Conservation (phyloP, 2,113 vertebrate species). For the Nymphicus hollandicus region DNA sequence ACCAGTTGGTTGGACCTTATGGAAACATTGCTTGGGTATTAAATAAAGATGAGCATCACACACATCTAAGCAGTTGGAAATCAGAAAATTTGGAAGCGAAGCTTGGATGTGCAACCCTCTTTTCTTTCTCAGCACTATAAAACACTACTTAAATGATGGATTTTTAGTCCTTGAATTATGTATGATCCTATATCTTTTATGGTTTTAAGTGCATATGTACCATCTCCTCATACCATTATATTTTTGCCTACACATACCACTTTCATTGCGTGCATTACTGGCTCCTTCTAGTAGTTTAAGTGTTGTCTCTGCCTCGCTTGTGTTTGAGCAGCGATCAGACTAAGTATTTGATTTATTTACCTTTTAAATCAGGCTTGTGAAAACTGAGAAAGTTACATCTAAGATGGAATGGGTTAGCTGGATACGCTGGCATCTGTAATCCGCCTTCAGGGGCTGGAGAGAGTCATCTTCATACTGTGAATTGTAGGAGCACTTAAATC, state of each 20-base stretch:
- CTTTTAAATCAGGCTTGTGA: not conserved
- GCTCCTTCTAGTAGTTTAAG: not conserved
- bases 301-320: rapidly evolving
- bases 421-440: not conserved
- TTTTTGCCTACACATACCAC: not conserved
- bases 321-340: not conserved
- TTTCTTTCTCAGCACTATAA: not conserved
- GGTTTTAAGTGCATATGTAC: not conserved
- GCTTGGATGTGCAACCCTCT: not conserved
- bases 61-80: not conserved
- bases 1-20: not conserved
- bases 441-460: not conserved
- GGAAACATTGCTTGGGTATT: no score
- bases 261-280: not conserved
- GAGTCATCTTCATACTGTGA: no score
- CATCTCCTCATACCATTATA: not conserved
- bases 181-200: not conserved
- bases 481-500: not conserved
- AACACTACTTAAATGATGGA: not conserved
- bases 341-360: not conserved
- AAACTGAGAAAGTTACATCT: not conserved
- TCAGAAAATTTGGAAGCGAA: not conserved
- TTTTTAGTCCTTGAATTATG: not conserved
- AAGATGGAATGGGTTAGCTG: not conserved
- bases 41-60: not conserved